Percentiles rank a stretch among this genome's conserved stretches.
phyloP scores from a whole-genome alignment of 2,113 vertebrate genomes.

The Azemiops feae region DNA sequence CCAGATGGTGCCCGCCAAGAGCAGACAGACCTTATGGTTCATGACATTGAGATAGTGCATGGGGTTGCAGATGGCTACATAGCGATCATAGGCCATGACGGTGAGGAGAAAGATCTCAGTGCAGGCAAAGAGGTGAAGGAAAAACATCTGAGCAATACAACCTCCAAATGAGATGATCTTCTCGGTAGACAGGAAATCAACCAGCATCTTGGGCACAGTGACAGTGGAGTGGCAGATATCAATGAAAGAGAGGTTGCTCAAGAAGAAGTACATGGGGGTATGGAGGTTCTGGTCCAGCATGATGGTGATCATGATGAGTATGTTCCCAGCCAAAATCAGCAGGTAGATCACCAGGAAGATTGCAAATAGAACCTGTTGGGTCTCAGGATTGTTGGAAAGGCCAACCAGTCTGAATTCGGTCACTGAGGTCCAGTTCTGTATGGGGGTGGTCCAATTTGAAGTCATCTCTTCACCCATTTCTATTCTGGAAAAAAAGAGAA shows the following conservation, averaged over 20 bases:
- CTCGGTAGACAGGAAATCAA: slow-evolving; percentile 42
- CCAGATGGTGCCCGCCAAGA: slow-evolving; percentile 53
- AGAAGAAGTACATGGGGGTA: slow-evolving; percentile 70
- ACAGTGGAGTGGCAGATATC: slow-evolving; percentile 65
- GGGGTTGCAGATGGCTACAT: slow-evolving; percentile 67
- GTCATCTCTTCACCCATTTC: slow-evolving; percentile 31
- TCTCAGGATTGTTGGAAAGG: slow-evolving; percentile 47
- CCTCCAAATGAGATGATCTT: slow-evolving; percentile 59
- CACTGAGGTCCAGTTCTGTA: slow-evolving; percentile 54
- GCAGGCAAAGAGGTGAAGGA: slow-evolving; percentile 65
- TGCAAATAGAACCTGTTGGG: slow-evolving; percentile 42
- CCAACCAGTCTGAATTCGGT: slow-evolving; percentile 51
- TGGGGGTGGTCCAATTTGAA: slow-evolving; percentile 40
- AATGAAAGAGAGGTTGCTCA: slow-evolving; percentile 66
- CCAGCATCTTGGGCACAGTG: slow-evolving; percentile 65
- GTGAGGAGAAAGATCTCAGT: slow-evolving; percentile 67
- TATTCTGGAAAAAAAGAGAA: neutral
- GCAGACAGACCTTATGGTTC: slow-evolving; percentile 58
- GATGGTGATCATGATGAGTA: slow-evolving; percentile 59
- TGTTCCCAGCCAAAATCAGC: slow-evolving; percentile 58
- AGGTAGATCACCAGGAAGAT: slow-evolving; percentile 58
- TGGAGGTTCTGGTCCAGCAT: slow-evolving; percentile 45
- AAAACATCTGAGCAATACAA: slow-evolving; percentile 66
- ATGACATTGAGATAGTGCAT: slow-evolving; percentile 62
- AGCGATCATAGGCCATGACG: slow-evolving; percentile 68